Evolutionary conservation across 2,113 vertebrate species (phyloP), one percentile per base, ranked within the genome.

Genomic region (Turdus rufiventris): DNA sequence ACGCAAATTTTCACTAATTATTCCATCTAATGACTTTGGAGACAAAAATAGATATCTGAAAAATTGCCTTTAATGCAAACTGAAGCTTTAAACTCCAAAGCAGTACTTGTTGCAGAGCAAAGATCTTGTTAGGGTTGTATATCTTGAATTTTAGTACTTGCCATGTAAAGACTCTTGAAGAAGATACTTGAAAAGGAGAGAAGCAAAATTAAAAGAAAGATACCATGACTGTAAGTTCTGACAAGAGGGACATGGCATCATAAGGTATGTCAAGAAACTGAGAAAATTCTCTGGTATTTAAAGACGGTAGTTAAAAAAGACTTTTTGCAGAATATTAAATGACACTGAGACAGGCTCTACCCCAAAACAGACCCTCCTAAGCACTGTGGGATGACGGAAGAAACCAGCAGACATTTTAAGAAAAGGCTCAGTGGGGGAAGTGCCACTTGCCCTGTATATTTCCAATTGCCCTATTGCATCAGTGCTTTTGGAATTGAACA

Each of bases 11-110:
- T 68, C 65, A 91, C 33, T 8, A 62, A 77, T 63, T 82, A 57
- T 60, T 78, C 42, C 8, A 51, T 60, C 71, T 87, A 12, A 81
- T 36, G 9, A 67, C 51, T 88, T 77, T 29, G 61, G 80, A 94
- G 90, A 86, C 38, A 92, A 89, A 93, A 96, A 78, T 40, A 85
- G 28, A n/a, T 78, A 18, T 38, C 15, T 89, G 77, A 86, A 94
- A 93, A 97, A 26, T 66, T 83, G 48, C 17, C 43, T 95, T 96
- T 78, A 81, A 91, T 70, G 15, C 45, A 88, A 94, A 23, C 9
- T 36, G 72, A 96, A 79, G n/a, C 16, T 58, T 53, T 85, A 61
- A 93, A 93, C 19, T 54, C 6, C 19, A 31, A 53, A 65, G 16
- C 56, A 63, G 25, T 71, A 71, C n/a, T 93, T 75, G 50, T 42